Conservation (phyloP, 2,797 vertebrate species). For the Eleutherodactylus coqui region DNA sequence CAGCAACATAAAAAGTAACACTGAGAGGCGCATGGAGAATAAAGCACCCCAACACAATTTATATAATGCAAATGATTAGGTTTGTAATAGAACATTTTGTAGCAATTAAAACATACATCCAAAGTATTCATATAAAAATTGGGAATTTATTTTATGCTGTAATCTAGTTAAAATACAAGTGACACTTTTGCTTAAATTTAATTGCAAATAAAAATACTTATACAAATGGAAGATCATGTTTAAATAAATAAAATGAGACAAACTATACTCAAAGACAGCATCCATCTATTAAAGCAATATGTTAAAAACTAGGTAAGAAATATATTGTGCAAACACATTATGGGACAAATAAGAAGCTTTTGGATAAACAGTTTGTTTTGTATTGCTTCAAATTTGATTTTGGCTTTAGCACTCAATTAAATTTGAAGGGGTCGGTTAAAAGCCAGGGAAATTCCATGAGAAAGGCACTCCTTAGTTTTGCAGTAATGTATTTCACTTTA, state of each 20-base stretch:
- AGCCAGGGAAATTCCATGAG: background rate
- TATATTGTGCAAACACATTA: no score
- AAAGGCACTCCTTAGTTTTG: background rate
- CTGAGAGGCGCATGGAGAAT: background rate
- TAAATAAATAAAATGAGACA: background rate
- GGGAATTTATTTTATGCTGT: background rate
- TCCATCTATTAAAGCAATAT: no score
- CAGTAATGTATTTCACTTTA: background rate
- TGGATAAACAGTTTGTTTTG: no score
- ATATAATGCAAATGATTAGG: no score
- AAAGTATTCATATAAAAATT: background rate
- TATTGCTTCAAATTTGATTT: no score
- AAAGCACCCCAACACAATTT: background rate
- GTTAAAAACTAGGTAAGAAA: no score
- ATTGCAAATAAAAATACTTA: no score
- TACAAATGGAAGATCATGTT: background rate
- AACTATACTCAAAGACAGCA: no score
- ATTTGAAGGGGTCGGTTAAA: background rate
- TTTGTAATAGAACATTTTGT: no score
- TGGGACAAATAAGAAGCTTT: background rate
- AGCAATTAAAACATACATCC: background rate
- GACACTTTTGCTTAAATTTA: background rate
- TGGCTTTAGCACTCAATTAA: background rate
- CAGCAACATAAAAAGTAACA: background rate
- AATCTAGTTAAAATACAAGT: background rate